A percentile compares a stretch with the other conserved stretches of the same genome.
phyloP scores from a whole-genome alignment of 2,888 invertebrate species.

The Eristalis intricaria region DNA sequence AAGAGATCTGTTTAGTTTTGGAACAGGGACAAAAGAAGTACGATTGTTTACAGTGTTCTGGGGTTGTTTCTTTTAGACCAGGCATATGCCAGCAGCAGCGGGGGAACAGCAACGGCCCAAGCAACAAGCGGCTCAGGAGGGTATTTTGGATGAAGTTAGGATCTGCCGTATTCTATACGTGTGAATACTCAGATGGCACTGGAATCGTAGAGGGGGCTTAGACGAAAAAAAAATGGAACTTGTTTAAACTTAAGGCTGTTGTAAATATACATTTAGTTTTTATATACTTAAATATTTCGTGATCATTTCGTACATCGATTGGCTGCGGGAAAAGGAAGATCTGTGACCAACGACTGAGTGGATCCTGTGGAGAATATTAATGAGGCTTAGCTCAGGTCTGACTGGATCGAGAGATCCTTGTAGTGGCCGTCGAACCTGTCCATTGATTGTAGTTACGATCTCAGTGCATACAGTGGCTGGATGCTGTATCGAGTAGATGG shows the following conservation, averaged over 20 bases:
- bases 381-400: too few species aligned
- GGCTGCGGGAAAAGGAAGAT: too few species aligned
- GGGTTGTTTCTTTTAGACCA: conserved; percentile 72
- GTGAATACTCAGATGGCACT: conserved; percentile 20
- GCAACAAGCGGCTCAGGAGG: conserved; percentile 68
- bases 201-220: background rate
- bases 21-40: background rate
- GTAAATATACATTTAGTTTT: conserved; percentile 31
- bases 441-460: too few species aligned
- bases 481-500: too few species aligned
- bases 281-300: too few species aligned
- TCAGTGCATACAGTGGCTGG: too few species aligned
- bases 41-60: conserved; percentile 54
- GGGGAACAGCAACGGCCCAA: conserved; percentile 67
- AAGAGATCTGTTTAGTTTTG: conserved; percentile 26
- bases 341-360: too few species aligned
- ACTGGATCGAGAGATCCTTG: too few species aligned
- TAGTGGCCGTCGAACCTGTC: too few species aligned
- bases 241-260: conserved; percentile 35
- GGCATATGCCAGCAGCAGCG: conserved; percentile 70
- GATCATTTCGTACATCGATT: too few species aligned
- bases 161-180: conserved; percentile 9
- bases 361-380: background rate
- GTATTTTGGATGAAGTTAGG: conserved; percentile 44
- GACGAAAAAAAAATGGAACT: background rate